These are phyloP conservation scores for Noctua janthina DNA, from an alignment of 2,888 invertebrate genomes.

Conservation along the genomic window DNA sequence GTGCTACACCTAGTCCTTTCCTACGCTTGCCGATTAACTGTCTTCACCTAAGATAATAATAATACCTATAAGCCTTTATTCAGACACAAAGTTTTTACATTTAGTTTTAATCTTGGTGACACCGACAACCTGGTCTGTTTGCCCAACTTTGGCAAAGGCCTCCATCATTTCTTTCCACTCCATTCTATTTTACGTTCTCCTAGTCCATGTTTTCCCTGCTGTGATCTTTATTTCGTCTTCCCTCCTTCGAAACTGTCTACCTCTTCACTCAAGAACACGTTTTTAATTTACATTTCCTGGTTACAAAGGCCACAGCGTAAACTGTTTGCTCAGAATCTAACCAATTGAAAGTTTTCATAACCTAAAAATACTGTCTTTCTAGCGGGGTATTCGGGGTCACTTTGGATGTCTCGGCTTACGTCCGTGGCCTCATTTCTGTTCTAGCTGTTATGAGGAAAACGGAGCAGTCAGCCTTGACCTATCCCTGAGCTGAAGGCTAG, in stretches of 20 bases:
- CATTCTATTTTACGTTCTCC: too few species aligned
- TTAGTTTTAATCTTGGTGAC: too few species aligned
- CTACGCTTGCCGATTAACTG: too few species aligned
- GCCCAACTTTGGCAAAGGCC: too few species aligned
- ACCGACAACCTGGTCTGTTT: too few species aligned
- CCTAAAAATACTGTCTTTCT: neutral
- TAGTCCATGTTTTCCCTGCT: too few species aligned
- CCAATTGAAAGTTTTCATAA: neutral
- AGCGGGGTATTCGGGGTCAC: slow-evolving; percentile 10
- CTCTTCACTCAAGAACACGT: neutral
- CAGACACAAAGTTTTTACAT: too few species aligned
- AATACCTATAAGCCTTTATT: too few species aligned
- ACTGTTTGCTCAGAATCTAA: neutral
- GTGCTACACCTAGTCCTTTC: too few species aligned
- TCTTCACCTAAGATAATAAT: neutral
- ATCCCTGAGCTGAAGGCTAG: neutral
- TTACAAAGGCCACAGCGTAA: neutral
- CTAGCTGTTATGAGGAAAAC: neutral
- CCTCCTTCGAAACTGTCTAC: too few species aligned
- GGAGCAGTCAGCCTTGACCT: slow-evolving; percentile 20
- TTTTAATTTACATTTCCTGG: neutral
- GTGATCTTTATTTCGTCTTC: too few species aligned
- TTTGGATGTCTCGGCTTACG: neutral
- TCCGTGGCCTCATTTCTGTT: slow-evolving; percentile 6
- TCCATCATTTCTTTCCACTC: too few species aligned